Percentiles rank a stretch among this genome's conserved stretches.
phyloP scores from a whole-genome alignment of 2,113 vertebrate species.

The Callipepla squamata region DNA sequence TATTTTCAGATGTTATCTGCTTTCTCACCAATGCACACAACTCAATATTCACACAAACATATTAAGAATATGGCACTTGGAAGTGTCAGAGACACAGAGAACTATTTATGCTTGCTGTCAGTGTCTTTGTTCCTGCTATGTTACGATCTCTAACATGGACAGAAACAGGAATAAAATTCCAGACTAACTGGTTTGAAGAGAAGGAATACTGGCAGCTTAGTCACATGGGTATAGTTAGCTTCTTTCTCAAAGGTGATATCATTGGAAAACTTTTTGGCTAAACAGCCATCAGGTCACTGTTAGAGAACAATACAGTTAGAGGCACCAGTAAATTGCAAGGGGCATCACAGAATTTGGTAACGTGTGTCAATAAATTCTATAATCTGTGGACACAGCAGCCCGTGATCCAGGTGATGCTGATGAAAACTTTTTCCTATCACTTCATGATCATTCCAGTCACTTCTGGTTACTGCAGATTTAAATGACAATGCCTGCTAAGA shows the following conservation, averaged over 20 bases:
- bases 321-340: not conserved
- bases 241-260: not conserved
- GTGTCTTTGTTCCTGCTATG: not conserved
- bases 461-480: not conserved
- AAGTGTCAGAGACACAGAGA: not conserved
- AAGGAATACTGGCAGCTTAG: not conserved
- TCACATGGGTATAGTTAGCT: not conserved
- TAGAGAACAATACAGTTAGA: not conserved
- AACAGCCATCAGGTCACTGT: not conserved
- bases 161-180: not conserved
- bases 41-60: not conserved
- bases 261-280: not conserved
- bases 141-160: not conserved
- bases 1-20: not conserved
- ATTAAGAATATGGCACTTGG: not conserved
- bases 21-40: not conserved
- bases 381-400: not conserved
- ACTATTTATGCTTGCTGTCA: not conserved
- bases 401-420: not conserved
- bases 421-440: not conserved
- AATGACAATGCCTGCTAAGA: not conserved
- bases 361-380: not conserved
- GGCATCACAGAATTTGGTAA: not conserved
- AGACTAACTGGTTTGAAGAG: not conserved
- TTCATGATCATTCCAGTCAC: not conserved